phyloP scores from a whole-genome alignment of 2,888 invertebrate species.

The Ophraella communa region DNA sequence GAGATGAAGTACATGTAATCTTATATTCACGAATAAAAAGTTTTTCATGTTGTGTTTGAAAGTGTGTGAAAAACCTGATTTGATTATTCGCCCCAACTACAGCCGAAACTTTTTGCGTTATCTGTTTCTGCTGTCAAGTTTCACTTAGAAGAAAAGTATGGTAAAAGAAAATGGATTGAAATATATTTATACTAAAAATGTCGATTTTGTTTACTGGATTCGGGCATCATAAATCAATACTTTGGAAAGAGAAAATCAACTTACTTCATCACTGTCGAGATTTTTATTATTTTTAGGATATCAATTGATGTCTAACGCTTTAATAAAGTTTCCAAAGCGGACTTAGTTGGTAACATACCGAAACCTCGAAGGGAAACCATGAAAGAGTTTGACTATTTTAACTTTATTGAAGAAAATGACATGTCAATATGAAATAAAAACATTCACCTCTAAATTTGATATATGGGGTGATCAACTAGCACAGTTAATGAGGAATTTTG shows the following conservation, averaged over 20 bases:
- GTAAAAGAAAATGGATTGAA: conserved; percentile 2
- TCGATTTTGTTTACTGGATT: conserved; percentile 16
- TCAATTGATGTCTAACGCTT: not conserved
- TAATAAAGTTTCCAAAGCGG: not conserved
- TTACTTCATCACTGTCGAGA: conserved; percentile 12
- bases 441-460: too few species aligned
- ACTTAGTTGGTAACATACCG: not conserved
- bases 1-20: not conserved
- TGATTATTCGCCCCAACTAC: conserved; percentile 1
- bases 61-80: not conserved
- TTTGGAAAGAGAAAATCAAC: conserved; percentile 7
- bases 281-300: conserved; percentile 18
- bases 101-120: not conserved
- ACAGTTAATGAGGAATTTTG: too few species aligned
- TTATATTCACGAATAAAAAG: not conserved
- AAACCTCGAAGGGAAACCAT: not conserved
- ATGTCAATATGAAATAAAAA: not conserved
- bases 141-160: not conserved
- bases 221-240: conserved; percentile 10
- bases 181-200: conserved; percentile 14
- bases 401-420: not conserved
- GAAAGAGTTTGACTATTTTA: not conserved
- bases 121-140: not conserved
- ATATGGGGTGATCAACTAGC: too few species aligned
- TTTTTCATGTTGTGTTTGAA: not conserved